phyloP scores from a whole-genome alignment of 2,797 vertebrate genomes.

The Oreochromis grahami region DNA sequence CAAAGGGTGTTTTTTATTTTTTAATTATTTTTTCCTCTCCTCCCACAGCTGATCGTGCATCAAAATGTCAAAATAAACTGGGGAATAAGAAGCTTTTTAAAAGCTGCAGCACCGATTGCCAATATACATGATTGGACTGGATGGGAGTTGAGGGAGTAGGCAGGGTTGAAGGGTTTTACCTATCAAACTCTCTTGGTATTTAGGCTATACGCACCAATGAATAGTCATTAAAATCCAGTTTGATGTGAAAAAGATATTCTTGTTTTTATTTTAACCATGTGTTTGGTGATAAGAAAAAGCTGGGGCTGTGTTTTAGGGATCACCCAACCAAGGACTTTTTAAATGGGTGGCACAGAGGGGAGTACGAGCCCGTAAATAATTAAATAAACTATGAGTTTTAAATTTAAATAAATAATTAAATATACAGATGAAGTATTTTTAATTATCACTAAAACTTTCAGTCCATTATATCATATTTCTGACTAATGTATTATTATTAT shows the following conservation, averaged over 20 bases:
- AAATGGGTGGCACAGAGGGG: background rate
- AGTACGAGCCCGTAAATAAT: background rate
- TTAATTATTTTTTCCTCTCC: slow-evolving; percentile 21
- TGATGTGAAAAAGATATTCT: background rate
- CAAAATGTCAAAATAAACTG: slow-evolving; percentile 90
- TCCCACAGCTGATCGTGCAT: slow-evolving; percentile 77
- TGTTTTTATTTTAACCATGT: background rate
- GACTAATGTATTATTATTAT: background rate
- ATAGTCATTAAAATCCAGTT: background rate
- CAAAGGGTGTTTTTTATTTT: slow-evolving; percentile 80
- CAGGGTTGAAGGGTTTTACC: background rate
- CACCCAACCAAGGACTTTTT: background rate
- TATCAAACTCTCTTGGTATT: background rate
- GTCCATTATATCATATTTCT: background rate
- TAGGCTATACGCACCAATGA: background rate
- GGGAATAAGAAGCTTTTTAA: slow-evolving; percentile 86
- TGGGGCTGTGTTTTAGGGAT: background rate
- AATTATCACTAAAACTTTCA: background rate
- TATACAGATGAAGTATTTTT: background rate
- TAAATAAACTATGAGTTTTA: background rate
- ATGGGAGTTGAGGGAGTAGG: background rate
- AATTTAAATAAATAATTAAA: background rate
- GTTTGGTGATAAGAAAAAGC: background rate
- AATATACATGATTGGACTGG: slow-evolving; percentile 38
- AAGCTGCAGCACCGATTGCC: slow-evolving; percentile 73